These are phyloP conservation scores for Apodemus agrarius DNA, from an alignment of 2,797 vertebrate species.

Conservation along the genomic window DNA sequence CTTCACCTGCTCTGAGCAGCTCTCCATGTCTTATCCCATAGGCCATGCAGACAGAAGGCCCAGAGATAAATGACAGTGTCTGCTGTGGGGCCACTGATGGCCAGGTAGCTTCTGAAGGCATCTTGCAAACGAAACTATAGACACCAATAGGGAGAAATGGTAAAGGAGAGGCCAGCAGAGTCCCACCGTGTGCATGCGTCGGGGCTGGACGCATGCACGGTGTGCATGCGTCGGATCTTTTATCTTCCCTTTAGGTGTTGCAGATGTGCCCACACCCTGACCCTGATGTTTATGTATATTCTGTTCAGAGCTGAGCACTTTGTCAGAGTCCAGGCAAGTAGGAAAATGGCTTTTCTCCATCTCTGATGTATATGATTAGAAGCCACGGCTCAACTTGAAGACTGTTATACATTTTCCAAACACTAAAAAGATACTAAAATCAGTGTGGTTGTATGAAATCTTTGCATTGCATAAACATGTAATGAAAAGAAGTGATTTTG, in stretches of 20 bases:
- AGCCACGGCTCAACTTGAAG: slow-evolving; percentile 37
- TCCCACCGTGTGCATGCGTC: not conserved
- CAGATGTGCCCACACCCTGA: slow-evolving; percentile 2
- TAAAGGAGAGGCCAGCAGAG: slow-evolving; percentile 57
- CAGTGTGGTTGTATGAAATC: slow-evolving; percentile 44
- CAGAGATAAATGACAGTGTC: not conserved
- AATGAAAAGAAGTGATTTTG: slow-evolving; percentile 70
- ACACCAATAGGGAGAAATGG: slow-evolving; percentile 33
- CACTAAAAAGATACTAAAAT: slow-evolving; percentile 66
- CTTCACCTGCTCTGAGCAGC: slow-evolving; percentile 32
- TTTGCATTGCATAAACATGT: slow-evolving; percentile 47
- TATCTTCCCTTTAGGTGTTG: slow-evolving; percentile 45
- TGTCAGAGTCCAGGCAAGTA: not conserved
- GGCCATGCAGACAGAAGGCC: slow-evolving; percentile 30
- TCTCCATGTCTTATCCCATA: not conserved
- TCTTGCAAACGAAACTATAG: slow-evolving; percentile 37
- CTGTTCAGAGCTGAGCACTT: not conserved
- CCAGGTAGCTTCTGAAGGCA: slow-evolving; percentile 38
- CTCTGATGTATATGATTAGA: not conserved
- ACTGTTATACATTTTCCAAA: slow-evolving; percentile 37
- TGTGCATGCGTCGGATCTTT: not conserved
- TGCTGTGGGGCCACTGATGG: slow-evolving; percentile 34
- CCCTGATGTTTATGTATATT: not conserved
- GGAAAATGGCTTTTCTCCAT: not conserved
- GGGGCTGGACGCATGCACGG: slow-evolving; percentile 55